Evolutionary conservation across 2,797 vertebrate genomes (phyloP).

Genomic region (Adelosebastes latens): DNA sequence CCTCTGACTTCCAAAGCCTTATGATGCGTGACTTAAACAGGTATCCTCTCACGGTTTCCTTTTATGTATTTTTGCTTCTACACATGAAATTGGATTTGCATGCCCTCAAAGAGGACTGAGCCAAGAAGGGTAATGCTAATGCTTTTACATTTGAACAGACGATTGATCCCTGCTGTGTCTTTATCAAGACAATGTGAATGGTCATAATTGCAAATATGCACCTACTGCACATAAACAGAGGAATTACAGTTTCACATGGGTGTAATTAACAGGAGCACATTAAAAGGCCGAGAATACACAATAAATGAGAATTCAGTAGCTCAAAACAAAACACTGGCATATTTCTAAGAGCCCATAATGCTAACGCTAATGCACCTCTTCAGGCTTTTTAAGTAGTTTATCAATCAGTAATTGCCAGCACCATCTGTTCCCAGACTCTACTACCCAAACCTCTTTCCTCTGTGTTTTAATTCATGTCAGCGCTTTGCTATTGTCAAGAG

Average conservation of each 20-base stretch:
- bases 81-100: slow-evolving; percentile 6
- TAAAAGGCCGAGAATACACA: slow-evolving; percentile 25
- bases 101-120: neutral
- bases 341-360: slow-evolving; percentile 44
- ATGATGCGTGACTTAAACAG: slow-evolving; percentile 97
- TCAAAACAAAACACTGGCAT: slow-evolving; percentile 30
- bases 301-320: slow-evolving; percentile 23
- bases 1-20: slow-evolving; percentile 95
- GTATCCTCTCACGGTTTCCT: slow-evolving; percentile 60
- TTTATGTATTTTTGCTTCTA: neutral
- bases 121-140: neutral
- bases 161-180: neutral
- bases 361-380: slow-evolving; percentile 55
- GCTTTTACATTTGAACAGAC: neutral
- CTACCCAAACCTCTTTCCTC: slow-evolving; percentile 38
- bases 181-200: neutral
- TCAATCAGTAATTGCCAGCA: slow-evolving; percentile 56
- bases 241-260: neutral
- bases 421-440: slow-evolving; percentile 61
- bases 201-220: slow-evolving; percentile 21
- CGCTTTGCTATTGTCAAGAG: slow-evolving; percentile 42
- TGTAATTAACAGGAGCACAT: slow-evolving; percentile 19
- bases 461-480: slow-evolving; percentile 46
- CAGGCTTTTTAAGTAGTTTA: slow-evolving; percentile 53
- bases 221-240: neutral